Conservation (phyloP, 2,888 invertebrate genomes). For the Amiota minor region DNA sequence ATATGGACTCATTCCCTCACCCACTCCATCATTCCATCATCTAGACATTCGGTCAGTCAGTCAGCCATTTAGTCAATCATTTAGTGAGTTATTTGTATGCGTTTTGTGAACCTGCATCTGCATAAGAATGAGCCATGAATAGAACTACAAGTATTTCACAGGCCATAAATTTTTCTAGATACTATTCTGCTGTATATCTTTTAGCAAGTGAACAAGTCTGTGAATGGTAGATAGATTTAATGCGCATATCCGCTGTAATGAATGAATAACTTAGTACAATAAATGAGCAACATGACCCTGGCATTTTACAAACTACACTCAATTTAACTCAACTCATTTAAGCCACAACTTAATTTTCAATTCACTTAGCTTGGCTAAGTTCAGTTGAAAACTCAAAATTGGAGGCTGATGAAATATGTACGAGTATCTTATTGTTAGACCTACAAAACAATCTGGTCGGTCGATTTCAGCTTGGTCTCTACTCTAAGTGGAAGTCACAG, state of each 20-base stretch:
- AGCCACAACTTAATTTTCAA: too few relatives aligned
- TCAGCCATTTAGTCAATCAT: too few relatives aligned
- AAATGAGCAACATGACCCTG: conserved; percentile 28
- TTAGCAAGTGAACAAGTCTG: not conserved
- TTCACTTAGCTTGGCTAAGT: not conserved
- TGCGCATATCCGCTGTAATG: conserved; percentile 27
- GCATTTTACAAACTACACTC: conserved; percentile 18
- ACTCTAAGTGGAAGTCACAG: not conserved
- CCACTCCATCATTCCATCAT: too few relatives aligned
- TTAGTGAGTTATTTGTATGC: too few relatives aligned
- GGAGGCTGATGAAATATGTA: conserved; percentile 15
- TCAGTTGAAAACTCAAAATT: not conserved
- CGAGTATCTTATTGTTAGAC: conserved; percentile 2
- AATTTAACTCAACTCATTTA: not conserved
- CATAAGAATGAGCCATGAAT: conserved; percentile 21
- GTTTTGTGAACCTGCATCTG: conserved; percentile 4
- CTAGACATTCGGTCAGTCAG: too few relatives aligned
- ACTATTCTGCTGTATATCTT: not conserved
- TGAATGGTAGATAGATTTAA: conserved; percentile 19
- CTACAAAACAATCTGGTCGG: not conserved
- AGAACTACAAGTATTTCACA: conserved; percentile 3
- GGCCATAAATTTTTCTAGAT: conserved; percentile 10
- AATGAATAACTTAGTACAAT: not conserved
- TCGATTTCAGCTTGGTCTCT: not conserved
- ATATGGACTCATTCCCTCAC: too few relatives aligned